Evolutionary conservation across 1,140 invertebrate genomes (phyloP).

Genomic region (Trichogramma pretiosum): DNA sequence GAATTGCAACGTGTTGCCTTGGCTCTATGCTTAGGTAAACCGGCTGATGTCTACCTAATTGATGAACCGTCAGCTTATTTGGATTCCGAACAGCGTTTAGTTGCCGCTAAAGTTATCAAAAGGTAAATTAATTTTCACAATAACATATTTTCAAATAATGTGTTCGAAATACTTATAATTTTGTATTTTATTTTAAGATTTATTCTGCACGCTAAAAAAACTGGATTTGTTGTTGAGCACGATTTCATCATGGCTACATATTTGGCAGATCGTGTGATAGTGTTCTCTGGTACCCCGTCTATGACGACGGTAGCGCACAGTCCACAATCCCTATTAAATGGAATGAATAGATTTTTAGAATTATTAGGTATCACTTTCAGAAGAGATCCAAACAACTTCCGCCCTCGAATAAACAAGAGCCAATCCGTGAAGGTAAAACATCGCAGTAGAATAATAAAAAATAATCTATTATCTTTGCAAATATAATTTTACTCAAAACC

Average conservation of each 20-base stretch:
- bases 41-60: conserved; percentile 97
- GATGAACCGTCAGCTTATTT: conserved; percentile 99
- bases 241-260: conserved; percentile 99
- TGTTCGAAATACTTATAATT: conserved; percentile 10
- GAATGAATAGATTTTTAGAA: conserved; percentile 97
- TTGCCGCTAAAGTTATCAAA: conserved; percentile 98
- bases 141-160: conserved; percentile 2
- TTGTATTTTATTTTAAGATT: conserved; percentile 63
- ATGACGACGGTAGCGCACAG: conserved; percentile 79
- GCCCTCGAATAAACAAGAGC: conserved; percentile 96
- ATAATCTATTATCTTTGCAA: conserved; percentile 7
- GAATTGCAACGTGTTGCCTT: conserved; percentile 97
- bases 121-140: conserved; percentile 48
- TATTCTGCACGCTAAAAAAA: conserved; percentile 98
- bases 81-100: conserved; percentile 99
- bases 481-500: too few species aligned
- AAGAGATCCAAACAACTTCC: conserved; percentile 96
- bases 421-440: conserved; percentile 83
- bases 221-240: conserved; percentile 99
- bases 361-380: conserved; percentile 97
- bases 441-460: neutral
- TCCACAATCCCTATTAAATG: conserved; percentile 88
- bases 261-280: conserved; percentile 95
- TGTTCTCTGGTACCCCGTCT: conserved; percentile 93
- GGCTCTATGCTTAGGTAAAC: conserved; percentile 93